Base-by-base conservation (phyloP, 2,113 vertebrate species). In the Pygoscelis antarcticus region DNA sequence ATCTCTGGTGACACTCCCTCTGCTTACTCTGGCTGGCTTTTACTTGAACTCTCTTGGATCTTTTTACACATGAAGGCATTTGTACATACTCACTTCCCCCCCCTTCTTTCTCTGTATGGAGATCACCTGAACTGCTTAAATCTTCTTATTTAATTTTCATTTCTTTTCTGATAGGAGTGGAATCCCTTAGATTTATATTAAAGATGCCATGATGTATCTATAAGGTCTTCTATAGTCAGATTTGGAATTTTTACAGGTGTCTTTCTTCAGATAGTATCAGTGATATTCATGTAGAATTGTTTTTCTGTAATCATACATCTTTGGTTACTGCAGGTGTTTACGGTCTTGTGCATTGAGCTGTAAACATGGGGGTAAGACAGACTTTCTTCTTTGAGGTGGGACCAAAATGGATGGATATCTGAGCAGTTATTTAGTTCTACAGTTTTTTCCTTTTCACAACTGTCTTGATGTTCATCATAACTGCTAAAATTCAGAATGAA, bases 21-120 rank as follows among this genome's bases (percentile, higher is more conserved):
- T 82, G 69, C 83, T 74, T 72, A 54, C 58, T 61, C 93, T 96
- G 95, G 57, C 83, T 91, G 87, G 68, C 62, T 78, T 93, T 87
- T 69, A 26, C 70, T 83, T 87, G 72, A 90, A 89, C 62, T 90
- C 46, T 66, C 54, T 54, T 57, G 71, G 72, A 71, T 80, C 55
- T 80, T n/a, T 80, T 44, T 57, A 68, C 46, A 69, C 49, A 3
- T 27, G 66, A 62, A 78, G 42, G 25, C 80, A 51, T 4, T 26
- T 54, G 10, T 51, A 71, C 40, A 26, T 7, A 29, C 36, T 51
- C 42, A 29, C 19, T 64, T 4, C 49, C 25, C 61, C 34, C 4
- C 3, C 9, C 36, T 52, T 44, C 44, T 13, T 62, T 42, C 71
- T 69, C 13, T 34, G 13, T 7, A 13, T 34, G 15, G 44, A 79